Base-by-base conservation (phyloP, 2,888 invertebrate genomes). In the Papilio protenor region DNA sequence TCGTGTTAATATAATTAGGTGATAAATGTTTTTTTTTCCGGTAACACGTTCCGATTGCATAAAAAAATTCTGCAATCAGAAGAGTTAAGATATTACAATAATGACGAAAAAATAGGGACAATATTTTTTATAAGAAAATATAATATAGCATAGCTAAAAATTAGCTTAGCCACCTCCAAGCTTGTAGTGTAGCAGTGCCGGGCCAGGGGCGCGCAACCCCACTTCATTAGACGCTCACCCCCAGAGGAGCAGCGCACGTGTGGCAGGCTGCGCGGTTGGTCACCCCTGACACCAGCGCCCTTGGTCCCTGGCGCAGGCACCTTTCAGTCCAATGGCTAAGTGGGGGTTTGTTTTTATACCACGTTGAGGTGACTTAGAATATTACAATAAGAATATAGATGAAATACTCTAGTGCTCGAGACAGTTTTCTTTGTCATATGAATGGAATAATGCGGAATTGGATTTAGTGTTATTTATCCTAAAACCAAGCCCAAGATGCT, bases 201-300 rank as follows among this genome's bases (percentile, higher is more conserved):
- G 16, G 81, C 78, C 86, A 89, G 89, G 91, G 92, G 91, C 84
- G 89, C 85, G 83, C 85, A 85, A 88, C 92, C 94, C 92, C 89
- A 89, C 92, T 93, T 94, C 92, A 93, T 93, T 93, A 92, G 88
- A 88, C 84, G 83, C 83, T 82, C 85, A 87, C 92, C 92, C 92
- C 87, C 87, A 88, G 88, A 89, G 87, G 88, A 89, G 90, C 87
- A 86, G 83, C 88, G 90, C 92, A 92, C 93, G 94, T 93, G 94
- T 87, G 90, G 87, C 85, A 90, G 86, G 84, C 87, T 85, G 90
- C 87, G 84, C 87, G 89, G 87, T 86, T 85, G 90, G 89, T 86
- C 91, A 89, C 93, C 93, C 92, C 89, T 87, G 87, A 84, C 85
- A 81, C 85, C 82, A 81, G 79, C 79, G 73, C 76, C 75, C 81